Percentiles rank a stretch among this genome's conserved stretches.
Evolutionary conservation across 2,797 vertebrate genomes (phyloP).

Genomic region (Diglossa cyanea): DNA sequence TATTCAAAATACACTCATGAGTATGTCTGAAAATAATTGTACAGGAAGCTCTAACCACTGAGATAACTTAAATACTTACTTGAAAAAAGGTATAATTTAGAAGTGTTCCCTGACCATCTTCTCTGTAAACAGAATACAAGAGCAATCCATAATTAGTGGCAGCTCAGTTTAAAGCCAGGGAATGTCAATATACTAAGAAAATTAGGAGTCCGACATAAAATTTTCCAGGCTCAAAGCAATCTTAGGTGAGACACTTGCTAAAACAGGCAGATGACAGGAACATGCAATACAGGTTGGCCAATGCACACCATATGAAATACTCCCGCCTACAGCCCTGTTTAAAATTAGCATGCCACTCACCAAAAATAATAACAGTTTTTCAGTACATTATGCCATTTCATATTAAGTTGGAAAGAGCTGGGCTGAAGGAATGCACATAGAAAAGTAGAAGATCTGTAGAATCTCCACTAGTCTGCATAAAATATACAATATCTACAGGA

Average conservation of each 20-base stretch:
- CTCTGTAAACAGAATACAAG: background rate
- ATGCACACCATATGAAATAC: background rate
- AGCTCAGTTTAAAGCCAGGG: conserved; percentile 12
- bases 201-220: conserved; percentile 32
- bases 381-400: background rate
- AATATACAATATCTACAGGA: background rate
- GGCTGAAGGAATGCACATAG: background rate
- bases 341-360: conserved; percentile 11
- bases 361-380: conserved; percentile 23
- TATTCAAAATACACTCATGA: background rate
- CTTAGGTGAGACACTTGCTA: conserved; percentile 57
- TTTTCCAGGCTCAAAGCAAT: conserved; percentile 29
- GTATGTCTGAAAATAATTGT: background rate
- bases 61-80: background rate
- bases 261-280: conserved; percentile 39
- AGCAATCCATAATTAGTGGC: conserved; percentile 40
- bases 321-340: background rate
- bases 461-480: background rate
- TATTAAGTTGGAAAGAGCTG: background rate
- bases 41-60: background rate
- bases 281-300: background rate
- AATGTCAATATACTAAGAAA: conserved; percentile 24
- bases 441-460: background rate
- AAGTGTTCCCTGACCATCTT: background rate
- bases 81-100: background rate